phyloP scores from a whole-genome alignment of 2,797 vertebrate genomes.

The Peromyscus melanophrys region DNA sequence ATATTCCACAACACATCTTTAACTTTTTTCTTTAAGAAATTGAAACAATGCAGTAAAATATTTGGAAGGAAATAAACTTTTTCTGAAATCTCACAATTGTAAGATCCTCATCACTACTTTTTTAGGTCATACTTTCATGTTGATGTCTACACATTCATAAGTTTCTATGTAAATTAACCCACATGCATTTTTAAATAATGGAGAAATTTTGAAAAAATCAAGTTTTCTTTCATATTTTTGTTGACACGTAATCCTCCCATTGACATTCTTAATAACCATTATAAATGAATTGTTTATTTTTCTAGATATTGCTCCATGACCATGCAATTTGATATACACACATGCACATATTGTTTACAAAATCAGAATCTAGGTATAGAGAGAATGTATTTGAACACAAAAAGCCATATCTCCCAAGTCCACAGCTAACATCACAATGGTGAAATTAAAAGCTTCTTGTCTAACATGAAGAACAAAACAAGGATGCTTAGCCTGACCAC shows the following conservation, averaged over 20 bases:
- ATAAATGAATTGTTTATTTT: constrained; percentile 57
- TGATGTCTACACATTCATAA: background rate
- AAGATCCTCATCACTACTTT: constrained; percentile 8
- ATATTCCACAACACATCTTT: constrained; percentile 10
- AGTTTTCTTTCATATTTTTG: constrained; percentile 37
- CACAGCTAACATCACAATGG: background rate
- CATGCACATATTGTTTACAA: constrained; percentile 23
- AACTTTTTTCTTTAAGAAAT: constrained; percentile 46
- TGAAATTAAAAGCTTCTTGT: background rate
- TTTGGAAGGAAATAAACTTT: constrained; percentile 18
- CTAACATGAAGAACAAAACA: constrained; percentile 13
- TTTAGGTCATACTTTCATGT: constrained; percentile 56
- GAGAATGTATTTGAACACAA: background rate
- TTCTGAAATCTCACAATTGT: constrained; percentile 27
- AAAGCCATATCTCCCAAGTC: background rate
- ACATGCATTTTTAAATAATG: constrained; percentile 14
- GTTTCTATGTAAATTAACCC: constrained; percentile 48
- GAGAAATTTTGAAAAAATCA: constrained; percentile 18
- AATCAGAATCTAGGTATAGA: background rate
- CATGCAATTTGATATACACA: background rate
- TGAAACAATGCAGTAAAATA: constrained; percentile 15
- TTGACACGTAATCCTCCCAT: background rate
- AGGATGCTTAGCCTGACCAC: background rate
- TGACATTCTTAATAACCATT: background rate
- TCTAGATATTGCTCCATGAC: constrained; percentile 32